Evolutionary conservation across 2,113 vertebrate genomes (phyloP), one percentile per base, ranked within the genome.

Genomic region (Apaloderma vittatum): DNA sequence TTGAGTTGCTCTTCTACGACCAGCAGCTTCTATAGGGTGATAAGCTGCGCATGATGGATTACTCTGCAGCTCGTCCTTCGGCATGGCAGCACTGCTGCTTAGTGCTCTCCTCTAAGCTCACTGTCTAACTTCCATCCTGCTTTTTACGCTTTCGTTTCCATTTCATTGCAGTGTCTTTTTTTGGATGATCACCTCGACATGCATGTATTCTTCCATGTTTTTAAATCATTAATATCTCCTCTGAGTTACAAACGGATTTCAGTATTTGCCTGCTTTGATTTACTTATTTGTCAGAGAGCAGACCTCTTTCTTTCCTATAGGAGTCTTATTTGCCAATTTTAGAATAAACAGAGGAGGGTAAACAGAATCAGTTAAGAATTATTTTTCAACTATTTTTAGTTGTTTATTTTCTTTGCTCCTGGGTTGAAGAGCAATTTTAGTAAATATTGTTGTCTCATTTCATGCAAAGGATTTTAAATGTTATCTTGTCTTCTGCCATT

Each of bases 401-500:
- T 70, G 75, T 74, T 92, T 80, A 14, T 93, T 77, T 92, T 92
- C 51, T 90, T 94, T 76, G 23, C 27, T 86, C 7, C n/a, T 66
- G 67, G 23, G 1, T 34, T 92, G 67, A 92, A 94, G 45, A 95
- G 32, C 57, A 18, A n/a, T 90, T 84, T 84, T 58, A 66, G 32
- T 88, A 95, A 93, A 62, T 87, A 68, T 26, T 82, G 17, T 51
- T 94, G 45, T 46, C 19, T 94, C 51, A 40, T 93, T 79, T 36
- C 85, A 49, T 37, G 29, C 23, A 43, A 86, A 67, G 62, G 13
- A 71, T 81, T 94, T 72, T 87, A 90, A 67, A 52, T 54, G 19
- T 49, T 92, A 34, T 68, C 71, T 83, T 57, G 20, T 87, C 19
- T 62, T 94, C 67, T 94, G 17, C 77, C 15, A 23, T 94, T 78